A percentile compares a stretch with the other conserved stretches of the same genome.
phyloP scores from a whole-genome alignment of 1,140 invertebrate genomes.

The Euborellia annulipes region DNA sequence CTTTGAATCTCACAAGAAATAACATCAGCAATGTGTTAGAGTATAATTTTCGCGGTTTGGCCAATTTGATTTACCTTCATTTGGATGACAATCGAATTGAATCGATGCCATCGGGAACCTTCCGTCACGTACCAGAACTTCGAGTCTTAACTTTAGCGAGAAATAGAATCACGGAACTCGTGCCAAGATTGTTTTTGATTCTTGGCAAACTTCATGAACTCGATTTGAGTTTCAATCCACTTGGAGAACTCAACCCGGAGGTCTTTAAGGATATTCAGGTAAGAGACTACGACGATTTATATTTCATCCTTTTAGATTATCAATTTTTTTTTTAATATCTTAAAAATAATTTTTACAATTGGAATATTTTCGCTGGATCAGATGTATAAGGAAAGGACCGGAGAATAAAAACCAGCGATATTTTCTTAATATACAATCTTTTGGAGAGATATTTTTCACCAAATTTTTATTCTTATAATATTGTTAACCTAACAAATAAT shows the following conservation, averaged over 20 bases:
- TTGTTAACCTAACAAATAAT: no score
- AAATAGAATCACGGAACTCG: slow-evolving; percentile 51
- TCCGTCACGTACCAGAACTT: slow-evolving; percentile 45
- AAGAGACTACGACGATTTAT: slow-evolving; percentile 14
- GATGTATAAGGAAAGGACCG: no score
- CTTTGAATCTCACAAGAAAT: slow-evolving; percentile 57
- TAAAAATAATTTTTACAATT: no score
- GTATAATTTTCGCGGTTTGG: slow-evolving; percentile 26
- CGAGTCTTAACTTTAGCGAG: slow-evolving; percentile 46
- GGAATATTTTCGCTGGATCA: no score
- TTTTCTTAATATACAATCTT: no score
- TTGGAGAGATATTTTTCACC: no score
- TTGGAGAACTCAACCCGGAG: slow-evolving; percentile 51
- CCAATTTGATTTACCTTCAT: slow-evolving; percentile 28
- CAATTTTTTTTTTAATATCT: no score
- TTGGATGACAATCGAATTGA: slow-evolving; percentile 33
- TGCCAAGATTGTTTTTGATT: slow-evolving; percentile 46
- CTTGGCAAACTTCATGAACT: slow-evolving; percentile 47
- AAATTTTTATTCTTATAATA: no score
- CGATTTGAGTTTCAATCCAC: slow-evolving; percentile 56
- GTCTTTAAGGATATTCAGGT: slow-evolving; percentile 58
- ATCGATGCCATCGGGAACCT: slow-evolving; percentile 45
- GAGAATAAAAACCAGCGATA: no score
- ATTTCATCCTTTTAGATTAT: no score
- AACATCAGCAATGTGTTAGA: slow-evolving; percentile 41